phyloP scores from a whole-genome alignment of 2,797 vertebrate species.

The Paguma larvata region DNA sequence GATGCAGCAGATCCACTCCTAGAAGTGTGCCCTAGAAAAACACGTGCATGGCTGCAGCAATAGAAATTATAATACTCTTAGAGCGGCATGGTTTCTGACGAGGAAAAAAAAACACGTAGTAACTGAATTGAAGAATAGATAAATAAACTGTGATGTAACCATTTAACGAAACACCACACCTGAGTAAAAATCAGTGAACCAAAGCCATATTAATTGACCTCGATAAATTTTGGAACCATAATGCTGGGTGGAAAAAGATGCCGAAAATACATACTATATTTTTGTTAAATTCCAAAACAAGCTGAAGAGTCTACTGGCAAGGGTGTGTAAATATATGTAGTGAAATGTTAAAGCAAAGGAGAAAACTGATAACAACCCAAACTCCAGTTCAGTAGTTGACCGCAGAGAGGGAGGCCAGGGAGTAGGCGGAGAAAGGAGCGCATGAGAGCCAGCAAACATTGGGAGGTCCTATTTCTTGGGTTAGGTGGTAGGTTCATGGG shows the following conservation, averaged over 20 bases:
- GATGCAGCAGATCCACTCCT: neutral
- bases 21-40: neutral
- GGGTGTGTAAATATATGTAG: neutral
- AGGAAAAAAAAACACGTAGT: conserved; percentile 16
- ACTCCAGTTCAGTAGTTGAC: neutral
- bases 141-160: neutral
- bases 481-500: neutral
- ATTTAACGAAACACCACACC: neutral
- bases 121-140: neutral
- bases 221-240: neutral
- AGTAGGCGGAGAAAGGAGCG: neutral
- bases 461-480: neutral
- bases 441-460: neutral
- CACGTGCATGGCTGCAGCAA: too few species aligned
- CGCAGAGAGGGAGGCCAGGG: neutral
- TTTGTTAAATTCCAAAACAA: conserved; percentile 31
- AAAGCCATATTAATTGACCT: neutral
- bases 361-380: neutral
- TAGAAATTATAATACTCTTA: neutral
- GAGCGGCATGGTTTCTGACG: neutral
- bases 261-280: neutral
- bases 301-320: neutral
- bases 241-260: neutral
- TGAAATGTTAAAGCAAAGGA: neutral
- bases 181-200: neutral